Conservation (phyloP, 2,888 invertebrate species). For the Pomacea canaliculata region DNA sequence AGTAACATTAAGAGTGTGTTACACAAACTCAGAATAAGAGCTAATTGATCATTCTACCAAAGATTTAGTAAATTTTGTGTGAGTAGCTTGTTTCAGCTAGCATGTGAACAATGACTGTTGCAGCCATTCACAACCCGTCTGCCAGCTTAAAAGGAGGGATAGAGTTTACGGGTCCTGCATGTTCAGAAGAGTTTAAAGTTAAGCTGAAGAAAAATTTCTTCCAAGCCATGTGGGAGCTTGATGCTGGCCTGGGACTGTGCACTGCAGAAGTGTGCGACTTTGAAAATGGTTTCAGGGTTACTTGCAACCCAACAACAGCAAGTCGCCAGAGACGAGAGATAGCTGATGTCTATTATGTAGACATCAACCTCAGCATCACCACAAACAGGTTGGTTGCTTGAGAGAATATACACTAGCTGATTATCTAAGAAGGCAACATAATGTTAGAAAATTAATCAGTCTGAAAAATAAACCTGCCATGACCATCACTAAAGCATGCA, state of each 20-base stretch:
- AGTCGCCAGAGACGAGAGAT: conserved; percentile 37
- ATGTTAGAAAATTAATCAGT: too few relatives aligned
- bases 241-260: conserved; percentile 46
- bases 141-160: conserved; percentile 41
- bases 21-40: too few relatives aligned
- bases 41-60: too few relatives aligned
- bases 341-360: conserved; percentile 28
- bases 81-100: too few relatives aligned
- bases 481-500: too few relatives aligned
- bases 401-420: too few relatives aligned
- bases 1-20: too few relatives aligned
- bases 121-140: conserved; percentile 21
- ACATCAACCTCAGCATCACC: conserved; percentile 38
- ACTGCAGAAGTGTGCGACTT: conserved; percentile 30
- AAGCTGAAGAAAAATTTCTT: conserved; percentile 36
- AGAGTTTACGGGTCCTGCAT: conserved; percentile 41
- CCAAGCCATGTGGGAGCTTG: conserved; percentile 38
- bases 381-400: conserved; percentile 39
- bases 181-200: conserved; percentile 37
- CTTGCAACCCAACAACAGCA: conserved; percentile 36
- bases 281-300: conserved; percentile 35
- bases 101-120: neutral
- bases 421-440: neutral
- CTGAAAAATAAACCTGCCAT: too few relatives aligned
- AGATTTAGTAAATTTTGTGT: too few relatives aligned